These are phyloP conservation scores for Drosophila buzzatii DNA, from an alignment of 2,888 invertebrate genomes.

Conservation along the genomic window DNA sequence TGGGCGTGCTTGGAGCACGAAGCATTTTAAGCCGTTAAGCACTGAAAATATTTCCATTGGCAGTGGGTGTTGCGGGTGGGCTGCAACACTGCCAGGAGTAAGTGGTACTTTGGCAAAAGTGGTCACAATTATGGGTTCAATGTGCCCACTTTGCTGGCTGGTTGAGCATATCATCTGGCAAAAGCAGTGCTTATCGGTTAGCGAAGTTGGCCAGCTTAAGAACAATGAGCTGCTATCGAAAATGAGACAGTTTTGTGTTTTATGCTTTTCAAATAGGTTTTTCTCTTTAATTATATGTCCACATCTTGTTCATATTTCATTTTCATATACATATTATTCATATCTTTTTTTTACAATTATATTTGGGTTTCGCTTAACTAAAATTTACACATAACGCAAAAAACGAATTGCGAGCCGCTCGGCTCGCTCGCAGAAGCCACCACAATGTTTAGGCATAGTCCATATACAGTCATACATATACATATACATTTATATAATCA, in stretches of 20 bases:
- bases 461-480: slow-evolving; percentile 60
- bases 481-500: slow-evolving; percentile 41
- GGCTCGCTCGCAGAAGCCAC: slow-evolving; percentile 59
- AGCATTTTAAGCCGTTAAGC: slow-evolving; percentile 69
- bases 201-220: slow-evolving; percentile 40
- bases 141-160: slow-evolving; percentile 17
- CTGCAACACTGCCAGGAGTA: neutral
- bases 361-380: slow-evolving; percentile 68
- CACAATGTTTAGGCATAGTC: slow-evolving; percentile 59
- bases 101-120: slow-evolving; percentile 51
- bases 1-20: neutral
- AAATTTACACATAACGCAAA: slow-evolving; percentile 69
- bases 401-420: slow-evolving; percentile 54
- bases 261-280: slow-evolving; percentile 52
- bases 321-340: slow-evolving; percentile 29
- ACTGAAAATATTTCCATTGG: slow-evolving; percentile 63
- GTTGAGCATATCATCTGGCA: slow-evolving; percentile 21
- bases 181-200: slow-evolving; percentile 31
- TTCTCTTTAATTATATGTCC: slow-evolving; percentile 57
- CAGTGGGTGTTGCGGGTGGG: slow-evolving; percentile 18
- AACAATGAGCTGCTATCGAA: slow-evolving; percentile 25
- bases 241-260: slow-evolving; percentile 30
- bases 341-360: slow-evolving; percentile 61
- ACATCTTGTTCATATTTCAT: slow-evolving; percentile 9
- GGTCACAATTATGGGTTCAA: slow-evolving; percentile 65